These are phyloP conservation scores for Gambusia yucatana DNA, from an alignment of 2,797 vertebrate species.

Conservation along the genomic window DNA sequence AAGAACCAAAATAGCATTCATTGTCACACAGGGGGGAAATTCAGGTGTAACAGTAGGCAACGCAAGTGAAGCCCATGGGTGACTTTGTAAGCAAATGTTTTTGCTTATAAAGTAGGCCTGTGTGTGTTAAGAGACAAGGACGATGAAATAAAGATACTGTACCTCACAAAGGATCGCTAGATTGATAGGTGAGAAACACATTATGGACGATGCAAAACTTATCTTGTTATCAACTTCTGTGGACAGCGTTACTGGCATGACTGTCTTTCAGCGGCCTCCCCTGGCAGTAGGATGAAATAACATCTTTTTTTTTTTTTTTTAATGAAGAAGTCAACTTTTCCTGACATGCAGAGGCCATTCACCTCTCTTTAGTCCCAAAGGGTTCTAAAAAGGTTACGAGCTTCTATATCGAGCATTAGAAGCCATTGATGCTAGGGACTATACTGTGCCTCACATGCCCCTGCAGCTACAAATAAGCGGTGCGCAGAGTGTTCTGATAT, in stretches of 20 bases:
- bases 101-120: background rate
- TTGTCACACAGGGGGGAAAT: too few species aligned
- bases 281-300: slow-evolving; percentile 62
- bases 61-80: too few species aligned
- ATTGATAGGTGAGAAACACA: slow-evolving; percentile 1
- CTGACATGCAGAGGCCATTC: slow-evolving; percentile 47
- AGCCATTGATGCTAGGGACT: slow-evolving; percentile 81
- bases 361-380: slow-evolving; percentile 47
- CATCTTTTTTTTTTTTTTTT: slow-evolving; percentile 36
- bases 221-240: slow-evolving; percentile 8
- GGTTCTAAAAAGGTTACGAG: slow-evolving; percentile 66
- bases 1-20: too few species aligned
- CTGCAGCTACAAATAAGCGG: slow-evolving; percentile 77
- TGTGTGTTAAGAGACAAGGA: background rate
- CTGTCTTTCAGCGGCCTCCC: slow-evolving; percentile 74
- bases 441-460: slow-evolving; percentile 83
- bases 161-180: background rate
- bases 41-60: too few species aligned
- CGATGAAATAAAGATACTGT: background rate
- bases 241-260: slow-evolving; percentile 9
- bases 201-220: slow-evolving; percentile 20
- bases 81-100: background rate
- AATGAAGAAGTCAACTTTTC: slow-evolving; percentile 52
- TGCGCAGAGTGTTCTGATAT: slow-evolving; percentile 78
- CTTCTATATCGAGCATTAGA: slow-evolving; percentile 82